phyloP scores from a whole-genome alignment of 2,888 invertebrate species.

The Bombylius discolor region DNA sequence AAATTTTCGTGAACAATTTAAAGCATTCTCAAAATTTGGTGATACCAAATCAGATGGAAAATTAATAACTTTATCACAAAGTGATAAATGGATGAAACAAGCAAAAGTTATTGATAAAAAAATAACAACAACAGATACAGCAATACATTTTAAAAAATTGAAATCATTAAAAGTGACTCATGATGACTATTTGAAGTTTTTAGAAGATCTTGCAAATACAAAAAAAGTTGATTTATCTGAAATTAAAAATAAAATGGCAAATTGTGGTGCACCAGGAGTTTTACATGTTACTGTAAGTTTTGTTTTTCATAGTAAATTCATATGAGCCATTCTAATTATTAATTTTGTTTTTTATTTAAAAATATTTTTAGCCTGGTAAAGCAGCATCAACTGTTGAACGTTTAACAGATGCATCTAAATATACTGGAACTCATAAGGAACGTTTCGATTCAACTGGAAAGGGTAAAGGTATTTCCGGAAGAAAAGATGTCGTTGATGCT shows the following conservation, averaged over 20 bases:
- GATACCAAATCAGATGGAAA: conserved; percentile 77
- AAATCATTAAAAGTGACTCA: conserved; percentile 65
- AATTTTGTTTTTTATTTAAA: neutral
- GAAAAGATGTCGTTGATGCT: conserved; percentile 59
- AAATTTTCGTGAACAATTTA: conserved; percentile 55
- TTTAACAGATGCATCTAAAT: conserved; percentile 73
- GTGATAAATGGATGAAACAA: conserved; percentile 92
- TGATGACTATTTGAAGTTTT: conserved; percentile 70
- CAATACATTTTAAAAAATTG: conserved; percentile 77
- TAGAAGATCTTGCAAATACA: conserved; percentile 73
- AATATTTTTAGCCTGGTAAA: conserved; percentile 29
- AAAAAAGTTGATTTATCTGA: conserved; percentile 68
- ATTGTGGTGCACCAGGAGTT: conserved; percentile 66
- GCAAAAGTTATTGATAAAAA: conserved; percentile 73
- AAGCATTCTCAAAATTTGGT: conserved; percentile 74
- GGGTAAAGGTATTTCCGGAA: conserved; percentile 73
- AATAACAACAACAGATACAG: conserved; percentile 81
- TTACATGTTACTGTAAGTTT: conserved; percentile 35
- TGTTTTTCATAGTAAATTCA: neutral
- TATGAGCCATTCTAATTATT: too few relatives aligned
- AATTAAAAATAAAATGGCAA: conserved; percentile 65
- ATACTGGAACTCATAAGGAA: conserved; percentile 78
- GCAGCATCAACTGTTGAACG: conserved; percentile 44
- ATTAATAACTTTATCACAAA: conserved; percentile 73
- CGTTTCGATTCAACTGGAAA: conserved; percentile 73